A percentile compares a stretch with the other conserved stretches of the same genome.
Evolutionary conservation across 2,113 vertebrate genomes (phyloP).

Genomic region (Globicephala melas): DNA sequence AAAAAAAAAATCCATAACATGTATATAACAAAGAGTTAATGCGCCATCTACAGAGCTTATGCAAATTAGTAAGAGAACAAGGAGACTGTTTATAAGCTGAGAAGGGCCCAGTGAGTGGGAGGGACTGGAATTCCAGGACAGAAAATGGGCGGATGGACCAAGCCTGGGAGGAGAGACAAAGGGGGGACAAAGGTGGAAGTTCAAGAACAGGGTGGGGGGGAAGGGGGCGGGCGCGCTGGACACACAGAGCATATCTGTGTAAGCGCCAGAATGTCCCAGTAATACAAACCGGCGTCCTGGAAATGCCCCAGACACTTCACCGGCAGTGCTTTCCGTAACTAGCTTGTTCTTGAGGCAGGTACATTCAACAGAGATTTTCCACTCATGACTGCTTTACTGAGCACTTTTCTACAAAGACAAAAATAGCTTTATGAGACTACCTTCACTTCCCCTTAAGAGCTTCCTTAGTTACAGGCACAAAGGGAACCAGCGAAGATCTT

Average conservation of each 20-base stretch:
- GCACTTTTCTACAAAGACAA: not conserved
- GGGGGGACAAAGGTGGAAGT: not conserved
- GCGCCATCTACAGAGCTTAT: fast-evolving
- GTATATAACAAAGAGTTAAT: not conserved
- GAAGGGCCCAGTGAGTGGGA: not conserved
- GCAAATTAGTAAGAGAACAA: not conserved
- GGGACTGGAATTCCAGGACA: not conserved
- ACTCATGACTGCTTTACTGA: not conserved
- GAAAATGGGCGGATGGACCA: fast-evolving
- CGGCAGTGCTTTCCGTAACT: fast-evolving
- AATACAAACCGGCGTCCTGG: fast-evolving
- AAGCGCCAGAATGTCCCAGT: not conserved
- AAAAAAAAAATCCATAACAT: not conserved
- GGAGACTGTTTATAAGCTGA: fast-evolving
- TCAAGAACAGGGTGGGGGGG: not conserved
- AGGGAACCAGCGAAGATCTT: fast-evolving
- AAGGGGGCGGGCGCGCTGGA: fast-evolving
- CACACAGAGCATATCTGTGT: fast-evolving
- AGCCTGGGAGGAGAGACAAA: not conserved
- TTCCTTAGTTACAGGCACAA: not conserved
- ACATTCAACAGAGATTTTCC: not conserved
- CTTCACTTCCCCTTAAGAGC: not conserved
- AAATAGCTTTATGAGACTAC: not conserved
- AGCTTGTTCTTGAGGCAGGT: not conserved
- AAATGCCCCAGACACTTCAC: not conserved